Percentiles rank a stretch among this genome's conserved stretches.
These are phyloP conservation scores for Drosophila macrothrix DNA, from an alignment of 2,888 invertebrate species.

Conservation along the genomic window DNA sequence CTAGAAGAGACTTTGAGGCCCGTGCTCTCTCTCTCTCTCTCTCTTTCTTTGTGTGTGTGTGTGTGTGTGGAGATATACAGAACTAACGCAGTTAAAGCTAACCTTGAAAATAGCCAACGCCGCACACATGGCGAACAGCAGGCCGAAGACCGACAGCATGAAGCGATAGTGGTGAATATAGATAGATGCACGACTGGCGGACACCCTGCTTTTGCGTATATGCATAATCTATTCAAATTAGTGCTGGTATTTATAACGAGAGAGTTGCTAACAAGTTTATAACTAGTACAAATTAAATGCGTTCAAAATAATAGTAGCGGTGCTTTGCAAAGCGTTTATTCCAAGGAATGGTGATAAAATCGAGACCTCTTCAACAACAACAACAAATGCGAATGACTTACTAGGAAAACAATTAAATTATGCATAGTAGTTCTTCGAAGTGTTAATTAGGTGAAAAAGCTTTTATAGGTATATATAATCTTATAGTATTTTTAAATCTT, in stretches of 20 bases:
- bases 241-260: too few species aligned
- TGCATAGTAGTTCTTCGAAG: background rate
- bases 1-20: slow-evolving; percentile 23
- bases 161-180: slow-evolving; percentile 19
- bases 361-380: background rate
- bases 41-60: slow-evolving; percentile 14
- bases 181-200: background rate
- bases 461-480: background rate
- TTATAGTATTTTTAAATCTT: too few species aligned
- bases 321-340: background rate
- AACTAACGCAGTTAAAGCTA: slow-evolving; percentile 75
- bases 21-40: slow-evolving; percentile 5
- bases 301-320: background rate
- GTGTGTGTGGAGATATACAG: slow-evolving; percentile 22
- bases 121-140: slow-evolving; percentile 53
- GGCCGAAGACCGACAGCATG: slow-evolving; percentile 47
- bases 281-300: background rate
- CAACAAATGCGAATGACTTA: background rate
- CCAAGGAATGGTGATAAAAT: background rate
- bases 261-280: background rate
- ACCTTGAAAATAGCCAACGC: slow-evolving; percentile 82
- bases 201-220: slow-evolving; percentile 27
- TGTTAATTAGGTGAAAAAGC: background rate
- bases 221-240: background rate
- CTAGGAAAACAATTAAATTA: background rate